Base-by-base conservation (phyloP, 2,113 vertebrate genomes). In the Sterrhoptilus dennistouni region DNA sequence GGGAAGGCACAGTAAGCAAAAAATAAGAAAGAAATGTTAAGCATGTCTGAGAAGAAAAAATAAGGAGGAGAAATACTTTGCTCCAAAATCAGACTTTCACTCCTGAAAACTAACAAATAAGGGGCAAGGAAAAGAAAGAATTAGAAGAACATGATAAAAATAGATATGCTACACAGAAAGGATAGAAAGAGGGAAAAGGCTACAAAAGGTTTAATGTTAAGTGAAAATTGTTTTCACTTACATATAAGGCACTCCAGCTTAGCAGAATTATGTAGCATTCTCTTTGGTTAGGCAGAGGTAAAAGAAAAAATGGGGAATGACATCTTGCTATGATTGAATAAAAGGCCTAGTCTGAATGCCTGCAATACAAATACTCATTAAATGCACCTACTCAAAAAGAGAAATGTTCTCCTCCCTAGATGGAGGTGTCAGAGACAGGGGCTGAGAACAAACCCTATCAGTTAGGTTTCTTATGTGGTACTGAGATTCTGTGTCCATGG, bases 11-110 rank as follows among this genome's bases (percentile, higher is more conserved):
- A 0, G 35, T 45, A 81, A 70, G 14, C 36, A 74, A 91, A 83
- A 86, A 36, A 28, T 24, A 54, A 56, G 49, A 36, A 83, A 79
- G 33, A 82, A 47, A 85, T 57, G 10, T n/a, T 65, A 52, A 35
- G 45, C 5, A 0, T 0, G 0, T 63, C 57, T 36, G 11, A 47
- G 16, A 63, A 22, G 3, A 11, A 38, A 35, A 83, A 79, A 87
- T 49, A 45, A 3, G 2, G 3, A 2, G 17, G 16, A 64, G 4
- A 90, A 90, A 85, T 36, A 60, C 71, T 33, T 69, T 44, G 25
- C 42, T 69, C 1, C 0, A 33, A 83, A 88, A n/a, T 23, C 33
- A 93, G 38, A 29, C 35, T 80, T 90, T 90, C 17, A 35, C 3
- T 59, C n/a, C 18, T 38, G 45, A 79, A 92, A 80, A 74, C 9